These are phyloP conservation scores for Sander vitreus DNA, from an alignment of 2,113 vertebrate species.

Conservation along the genomic window DNA sequence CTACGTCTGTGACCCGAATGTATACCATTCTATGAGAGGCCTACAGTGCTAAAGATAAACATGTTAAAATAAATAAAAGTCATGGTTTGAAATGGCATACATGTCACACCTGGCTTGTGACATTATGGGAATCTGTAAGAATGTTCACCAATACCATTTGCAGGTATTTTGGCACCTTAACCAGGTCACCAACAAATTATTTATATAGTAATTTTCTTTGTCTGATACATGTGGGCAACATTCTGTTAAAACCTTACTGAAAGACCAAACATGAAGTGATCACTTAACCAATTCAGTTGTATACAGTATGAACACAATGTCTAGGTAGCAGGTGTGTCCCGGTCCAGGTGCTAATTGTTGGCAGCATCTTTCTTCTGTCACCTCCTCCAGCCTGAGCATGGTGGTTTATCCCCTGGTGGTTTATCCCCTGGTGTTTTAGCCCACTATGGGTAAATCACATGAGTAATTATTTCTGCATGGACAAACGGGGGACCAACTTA, in stretches of 20 bases:
- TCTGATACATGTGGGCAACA: not conserved
- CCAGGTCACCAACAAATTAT: not conserved
- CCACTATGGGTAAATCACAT: not conserved
- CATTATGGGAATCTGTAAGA: not conserved
- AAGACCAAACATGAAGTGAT: not conserved
- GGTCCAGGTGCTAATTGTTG: constrained; percentile 6
- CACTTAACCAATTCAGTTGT: not conserved
- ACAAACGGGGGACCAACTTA: constrained; percentile 36
- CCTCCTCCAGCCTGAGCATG: not conserved
- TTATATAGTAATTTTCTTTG: not conserved
- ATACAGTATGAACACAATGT: not conserved
- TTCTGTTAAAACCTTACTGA: not conserved
- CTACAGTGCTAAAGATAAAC: not conserved
- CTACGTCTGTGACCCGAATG: not conserved
- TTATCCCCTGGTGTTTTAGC: constrained; percentile 4
- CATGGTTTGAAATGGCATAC: not conserved
- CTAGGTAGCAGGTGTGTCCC: not conserved
- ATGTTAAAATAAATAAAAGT: not conserved
- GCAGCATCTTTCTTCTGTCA: not conserved
- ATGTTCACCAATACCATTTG: not conserved
- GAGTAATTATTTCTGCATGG: constrained; percentile 35
- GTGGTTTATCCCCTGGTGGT: not conserved
- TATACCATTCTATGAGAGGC: not conserved
- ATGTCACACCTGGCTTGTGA: not conserved
- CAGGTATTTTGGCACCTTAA: not conserved